These are phyloP conservation scores for Cryptus armator DNA, from an alignment of 2,888 invertebrate species.

Conservation along the genomic window DNA sequence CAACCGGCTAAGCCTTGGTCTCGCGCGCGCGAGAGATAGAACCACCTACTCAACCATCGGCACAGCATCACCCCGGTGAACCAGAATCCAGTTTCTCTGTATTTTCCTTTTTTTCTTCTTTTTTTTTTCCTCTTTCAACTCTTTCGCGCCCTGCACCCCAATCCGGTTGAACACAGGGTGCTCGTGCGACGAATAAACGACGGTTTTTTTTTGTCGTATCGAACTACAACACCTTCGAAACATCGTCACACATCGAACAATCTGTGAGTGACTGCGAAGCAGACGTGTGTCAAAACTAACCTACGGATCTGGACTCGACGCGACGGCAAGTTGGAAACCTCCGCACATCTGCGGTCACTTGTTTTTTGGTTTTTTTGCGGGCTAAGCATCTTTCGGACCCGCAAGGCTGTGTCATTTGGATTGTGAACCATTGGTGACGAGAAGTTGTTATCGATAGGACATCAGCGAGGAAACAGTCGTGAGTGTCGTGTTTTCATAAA, in stretches of 20 bases:
- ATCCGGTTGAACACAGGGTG: not conserved
- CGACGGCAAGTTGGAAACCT: not conserved
- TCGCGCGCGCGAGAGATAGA: constrained; percentile 29
- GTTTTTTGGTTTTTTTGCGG: not conserved
- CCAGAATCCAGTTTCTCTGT: constrained; percentile 38
- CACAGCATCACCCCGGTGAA: constrained; percentile 31
- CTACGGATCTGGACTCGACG: not conserved
- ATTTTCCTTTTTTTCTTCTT: not conserved
- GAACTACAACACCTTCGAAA: not conserved
- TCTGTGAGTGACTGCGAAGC: constrained; percentile 12
- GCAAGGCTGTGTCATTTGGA: not conserved
- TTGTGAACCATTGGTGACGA: not conserved
- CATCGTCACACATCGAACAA: constrained; percentile 5
- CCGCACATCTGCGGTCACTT: not conserved
- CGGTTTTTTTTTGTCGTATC: not conserved
- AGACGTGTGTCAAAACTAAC: constrained; percentile 10
- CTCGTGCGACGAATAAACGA: not conserved
- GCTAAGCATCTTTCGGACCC: not conserved
- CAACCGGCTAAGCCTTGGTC: constrained; percentile 81
- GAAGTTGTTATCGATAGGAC: not conserved
- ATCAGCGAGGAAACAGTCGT: not conserved
- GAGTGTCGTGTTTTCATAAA: not conserved
- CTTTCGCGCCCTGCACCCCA: not conserved
- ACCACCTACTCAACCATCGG: constrained; percentile 48
- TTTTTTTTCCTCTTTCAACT: not conserved